A percentile compares a stretch with the other conserved stretches of the same genome.
phyloP scores from a whole-genome alignment of 2,888 invertebrate species.

The Drosophila maculinotata region DNA sequence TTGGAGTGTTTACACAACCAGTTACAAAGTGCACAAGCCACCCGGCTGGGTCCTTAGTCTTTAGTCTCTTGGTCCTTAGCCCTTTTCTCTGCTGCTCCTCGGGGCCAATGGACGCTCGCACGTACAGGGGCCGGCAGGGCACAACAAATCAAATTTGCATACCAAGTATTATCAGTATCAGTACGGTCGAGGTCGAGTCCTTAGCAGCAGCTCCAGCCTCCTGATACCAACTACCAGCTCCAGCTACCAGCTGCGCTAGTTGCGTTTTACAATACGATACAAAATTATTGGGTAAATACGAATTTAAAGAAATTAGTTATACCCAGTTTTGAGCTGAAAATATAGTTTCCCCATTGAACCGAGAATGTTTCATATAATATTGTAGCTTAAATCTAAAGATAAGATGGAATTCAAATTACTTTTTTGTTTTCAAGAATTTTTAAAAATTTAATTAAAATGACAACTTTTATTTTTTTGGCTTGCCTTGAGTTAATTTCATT shows the following conservation, averaged over 20 bases:
- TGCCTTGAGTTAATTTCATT: too few relatives aligned
- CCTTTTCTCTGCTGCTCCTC: constrained; percentile 30
- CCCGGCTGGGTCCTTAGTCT: constrained; percentile 32
- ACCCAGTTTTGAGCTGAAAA: not conserved
- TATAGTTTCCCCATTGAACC: too few relatives aligned
- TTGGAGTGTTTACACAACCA: constrained; percentile 82
- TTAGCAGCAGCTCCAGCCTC: constrained; percentile 13
- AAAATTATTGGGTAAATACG: constrained; percentile 1
- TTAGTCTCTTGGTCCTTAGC: constrained; percentile 34
- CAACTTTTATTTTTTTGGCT: too few relatives aligned
- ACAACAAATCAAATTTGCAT: constrained; percentile 84
- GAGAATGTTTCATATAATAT: not conserved
- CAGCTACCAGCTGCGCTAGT: too few relatives aligned
- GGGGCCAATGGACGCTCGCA: constrained; percentile 57
- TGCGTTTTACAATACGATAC: constrained; percentile 9
- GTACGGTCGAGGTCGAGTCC: constrained; percentile 23
- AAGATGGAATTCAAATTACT: too few relatives aligned
- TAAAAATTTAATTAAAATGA: too few relatives aligned
- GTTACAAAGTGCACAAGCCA: constrained; percentile 81
- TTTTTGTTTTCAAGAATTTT: too few relatives aligned
- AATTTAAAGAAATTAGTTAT: constrained; percentile 9
- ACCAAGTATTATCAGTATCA: constrained; percentile 81
- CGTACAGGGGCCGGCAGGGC: constrained; percentile 50
- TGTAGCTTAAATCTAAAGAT: not conserved
- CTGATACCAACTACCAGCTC: constrained; percentile 19